These are phyloP conservation scores for Ricordea florida DNA, from an alignment of 92 coral and sea anemone genomes.

Conservation along the genomic window DNA sequence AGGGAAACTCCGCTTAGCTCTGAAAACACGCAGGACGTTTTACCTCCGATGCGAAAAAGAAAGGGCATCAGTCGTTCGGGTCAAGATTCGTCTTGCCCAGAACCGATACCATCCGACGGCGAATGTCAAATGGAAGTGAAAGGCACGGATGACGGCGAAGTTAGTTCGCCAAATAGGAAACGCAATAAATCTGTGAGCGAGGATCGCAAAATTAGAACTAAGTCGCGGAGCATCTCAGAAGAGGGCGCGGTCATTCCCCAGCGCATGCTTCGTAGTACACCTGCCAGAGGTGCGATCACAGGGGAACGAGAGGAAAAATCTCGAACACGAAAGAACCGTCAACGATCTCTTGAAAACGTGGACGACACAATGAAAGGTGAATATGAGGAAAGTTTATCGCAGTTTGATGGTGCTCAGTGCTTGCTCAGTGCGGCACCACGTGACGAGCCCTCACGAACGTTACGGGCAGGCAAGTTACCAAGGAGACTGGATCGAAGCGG, in stretches of 20 bases:
- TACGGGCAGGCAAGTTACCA: neutral
- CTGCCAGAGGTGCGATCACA: too few relatives aligned
- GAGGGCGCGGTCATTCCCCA: neutral
- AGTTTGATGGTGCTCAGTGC: neutral
- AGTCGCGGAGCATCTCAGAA: neutral
- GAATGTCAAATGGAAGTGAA: neutral
- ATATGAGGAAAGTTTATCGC: neutral
- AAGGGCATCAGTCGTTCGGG: too few relatives aligned
- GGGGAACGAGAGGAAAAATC: too few relatives aligned
- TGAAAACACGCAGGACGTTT: too few relatives aligned
- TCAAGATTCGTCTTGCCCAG: too few relatives aligned
- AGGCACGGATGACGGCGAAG: neutral
- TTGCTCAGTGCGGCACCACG: neutral
- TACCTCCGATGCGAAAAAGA: too few relatives aligned
- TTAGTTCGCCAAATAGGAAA: neutral
- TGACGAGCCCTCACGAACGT: neutral
- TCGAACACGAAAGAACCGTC: constrained; percentile 8
- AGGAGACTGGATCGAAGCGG: neutral
- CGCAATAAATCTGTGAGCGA: too few relatives aligned
- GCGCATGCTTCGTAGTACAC: constrained; percentile 8
- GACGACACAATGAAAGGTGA: neutral
- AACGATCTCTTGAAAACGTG: neutral
- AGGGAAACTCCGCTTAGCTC: too few relatives aligned
- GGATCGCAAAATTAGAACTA: constrained; percentile 14
- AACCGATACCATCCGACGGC: too few relatives aligned